Percentiles rank a stretch among this genome's conserved stretches.
Evolutionary conservation across 2,888 invertebrate species (phyloP).

Genomic region (Pyrochroa serraticornis): DNA sequence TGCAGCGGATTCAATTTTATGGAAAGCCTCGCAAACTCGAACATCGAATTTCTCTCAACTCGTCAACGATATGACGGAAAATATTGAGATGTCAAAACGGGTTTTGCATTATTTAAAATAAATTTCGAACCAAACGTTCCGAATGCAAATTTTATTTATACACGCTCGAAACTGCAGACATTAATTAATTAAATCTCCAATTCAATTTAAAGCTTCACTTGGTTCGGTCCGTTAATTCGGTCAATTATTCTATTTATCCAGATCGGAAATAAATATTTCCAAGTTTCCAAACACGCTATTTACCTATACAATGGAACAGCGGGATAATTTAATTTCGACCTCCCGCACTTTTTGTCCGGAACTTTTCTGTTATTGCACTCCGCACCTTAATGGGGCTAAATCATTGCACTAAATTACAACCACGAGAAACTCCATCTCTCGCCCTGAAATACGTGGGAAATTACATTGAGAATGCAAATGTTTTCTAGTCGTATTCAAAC

Average conservation of each 20-base stretch:
- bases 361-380: too few species aligned
- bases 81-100: neutral
- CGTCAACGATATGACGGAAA: neutral
- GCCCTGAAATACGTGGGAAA: constrained; percentile 2
- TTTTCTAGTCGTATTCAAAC: constrained; percentile 5
- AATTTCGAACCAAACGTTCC: neutral
- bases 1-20: too few species aligned
- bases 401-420: neutral
- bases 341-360: too few species aligned
- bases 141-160: constrained; percentile 15
- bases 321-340: too few species aligned
- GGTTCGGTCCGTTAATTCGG: constrained; percentile 16
- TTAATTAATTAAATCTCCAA: constrained; percentile 25
- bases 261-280: constrained; percentile 7
- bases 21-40: too few species aligned
- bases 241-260: constrained; percentile 21
- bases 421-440: neutral
- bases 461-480: constrained; percentile 20
- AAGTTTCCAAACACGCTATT: too few species aligned
- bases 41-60: too few species aligned
- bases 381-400: neutral
- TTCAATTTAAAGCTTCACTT: constrained; percentile 24
- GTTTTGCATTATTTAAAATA: neutral
- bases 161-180: constrained; percentile 16
- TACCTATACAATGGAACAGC: neutral